Conservation (phyloP, 1,140 invertebrate species). For the Drosophila orena region DNA sequence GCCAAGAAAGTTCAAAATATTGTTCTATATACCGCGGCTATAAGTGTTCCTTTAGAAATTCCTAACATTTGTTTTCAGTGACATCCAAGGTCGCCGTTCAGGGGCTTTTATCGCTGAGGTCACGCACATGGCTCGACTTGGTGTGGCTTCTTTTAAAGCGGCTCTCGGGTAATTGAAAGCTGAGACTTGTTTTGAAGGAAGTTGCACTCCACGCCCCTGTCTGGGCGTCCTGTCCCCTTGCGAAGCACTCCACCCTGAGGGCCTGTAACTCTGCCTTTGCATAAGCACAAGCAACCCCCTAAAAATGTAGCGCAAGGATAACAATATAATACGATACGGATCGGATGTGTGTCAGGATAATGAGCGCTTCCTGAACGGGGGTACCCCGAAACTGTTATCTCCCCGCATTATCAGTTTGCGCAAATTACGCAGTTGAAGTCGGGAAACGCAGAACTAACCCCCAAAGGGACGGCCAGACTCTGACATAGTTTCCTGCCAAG, state of each 20-base stretch:
- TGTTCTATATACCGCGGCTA: too few species aligned
- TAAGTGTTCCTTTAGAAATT: too few species aligned
- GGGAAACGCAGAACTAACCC: constrained; percentile 22
- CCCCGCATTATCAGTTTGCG: constrained; percentile 64
- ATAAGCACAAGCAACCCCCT: constrained; percentile 10
- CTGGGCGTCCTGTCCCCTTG: constrained; percentile 6
- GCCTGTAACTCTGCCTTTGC: not conserved
- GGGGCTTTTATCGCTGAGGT: constrained; percentile 41
- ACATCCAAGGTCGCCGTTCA: constrained; percentile 57
- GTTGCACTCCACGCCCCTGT: constrained; percentile 23
- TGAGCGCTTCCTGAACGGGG: constrained; percentile 61
- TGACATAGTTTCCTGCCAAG: constrained; percentile 64
- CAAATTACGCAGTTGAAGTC: constrained; percentile 72
- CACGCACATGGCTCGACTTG: constrained; percentile 43
- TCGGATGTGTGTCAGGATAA: constrained; percentile 69
- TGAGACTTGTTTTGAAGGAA: constrained; percentile 40
- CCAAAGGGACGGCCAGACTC: constrained; percentile 36
- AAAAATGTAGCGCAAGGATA: constrained; percentile 18
- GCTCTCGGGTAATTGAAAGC: constrained; percentile 37
- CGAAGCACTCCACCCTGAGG: constrained; percentile 23
- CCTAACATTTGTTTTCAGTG: not conserved
- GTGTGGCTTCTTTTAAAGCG: constrained; percentile 20
- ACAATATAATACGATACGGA: constrained; percentile 68
- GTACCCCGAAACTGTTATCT: constrained; percentile 10
- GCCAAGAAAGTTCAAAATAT: too few species aligned